A percentile compares a stretch with the other conserved stretches of the same genome.
phyloP scores from a whole-genome alignment of 2,888 invertebrate species.

The Alcis repandata region DNA sequence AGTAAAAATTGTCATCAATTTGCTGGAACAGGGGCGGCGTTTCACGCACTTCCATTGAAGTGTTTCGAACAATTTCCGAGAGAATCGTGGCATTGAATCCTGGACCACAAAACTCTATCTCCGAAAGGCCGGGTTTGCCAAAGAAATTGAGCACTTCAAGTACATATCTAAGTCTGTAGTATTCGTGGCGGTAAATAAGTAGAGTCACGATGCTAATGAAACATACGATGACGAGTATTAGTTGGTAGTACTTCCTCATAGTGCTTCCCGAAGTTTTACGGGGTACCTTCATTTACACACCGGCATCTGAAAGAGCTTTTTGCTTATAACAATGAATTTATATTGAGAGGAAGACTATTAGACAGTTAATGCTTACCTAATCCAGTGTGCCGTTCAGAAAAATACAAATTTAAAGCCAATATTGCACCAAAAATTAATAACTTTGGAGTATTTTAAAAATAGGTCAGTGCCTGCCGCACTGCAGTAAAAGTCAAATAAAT shows the following conservation, averaged over 20 bases:
- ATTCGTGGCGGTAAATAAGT: slow-evolving; percentile 94
- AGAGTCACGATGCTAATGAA: slow-evolving; percentile 90
- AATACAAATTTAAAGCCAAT: background rate
- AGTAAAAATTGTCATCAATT: slow-evolving; percentile 87
- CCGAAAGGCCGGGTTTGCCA: slow-evolving; percentile 88
- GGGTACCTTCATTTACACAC: slow-evolving; percentile 75
- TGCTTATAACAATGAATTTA: background rate
- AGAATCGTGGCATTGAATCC: slow-evolving; percentile 84
- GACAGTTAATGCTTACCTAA: slow-evolving; percentile 10
- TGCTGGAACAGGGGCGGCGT: slow-evolving; percentile 90
- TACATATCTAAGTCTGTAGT: slow-evolving; percentile 93
- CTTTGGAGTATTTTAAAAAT: background rate
- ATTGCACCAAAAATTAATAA: background rate
- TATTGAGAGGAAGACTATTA: background rate
- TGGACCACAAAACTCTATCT: slow-evolving; percentile 84
- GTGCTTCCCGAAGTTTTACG: slow-evolving; percentile 71
- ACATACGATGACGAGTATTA: slow-evolving; percentile 90
- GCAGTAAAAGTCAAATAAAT: slow-evolving; percentile 14
- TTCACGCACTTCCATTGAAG: slow-evolving; percentile 86
- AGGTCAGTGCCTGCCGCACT: slow-evolving; percentile 17
- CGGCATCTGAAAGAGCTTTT: slow-evolving; percentile 55
- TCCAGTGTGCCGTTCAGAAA: background rate
- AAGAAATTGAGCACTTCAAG: slow-evolving; percentile 95
- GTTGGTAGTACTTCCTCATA: slow-evolving; percentile 95
- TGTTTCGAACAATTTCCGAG: slow-evolving; percentile 80